These are phyloP conservation scores for Chymomyza fuscimana DNA, from an alignment of 2,888 invertebrate species.

Conservation along the genomic window DNA sequence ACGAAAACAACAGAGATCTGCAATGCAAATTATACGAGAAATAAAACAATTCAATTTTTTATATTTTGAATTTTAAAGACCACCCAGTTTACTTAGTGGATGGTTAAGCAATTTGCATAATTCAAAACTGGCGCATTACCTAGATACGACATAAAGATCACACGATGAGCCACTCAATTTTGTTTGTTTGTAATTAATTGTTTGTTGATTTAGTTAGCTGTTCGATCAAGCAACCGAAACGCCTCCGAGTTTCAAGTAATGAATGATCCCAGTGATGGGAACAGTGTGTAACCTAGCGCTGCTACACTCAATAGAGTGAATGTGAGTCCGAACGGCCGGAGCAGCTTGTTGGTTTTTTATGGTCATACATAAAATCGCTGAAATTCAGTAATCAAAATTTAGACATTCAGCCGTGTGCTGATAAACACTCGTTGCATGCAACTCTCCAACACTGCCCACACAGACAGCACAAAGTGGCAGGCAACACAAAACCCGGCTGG, in stretches of 20 bases:
- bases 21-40: conserved; percentile 55
- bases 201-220: conserved; percentile 70
- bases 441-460: conserved; percentile 63
- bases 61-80: conserved; percentile 33
- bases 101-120: conserved; percentile 61
- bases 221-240: conserved; percentile 49
- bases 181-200: conserved; percentile 60
- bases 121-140: conserved; percentile 22
- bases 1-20: conserved; percentile 36
- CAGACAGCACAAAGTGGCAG: conserved; percentile 45
- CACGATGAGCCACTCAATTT: conserved; percentile 30
- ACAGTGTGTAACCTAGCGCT: not conserved
- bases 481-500: conserved; percentile 20
- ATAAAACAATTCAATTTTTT: conserved; percentile 17
- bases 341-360: conserved; percentile 48
- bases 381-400: conserved; percentile 74
- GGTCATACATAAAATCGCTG: conserved; percentile 67
- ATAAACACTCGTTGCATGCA: conserved; percentile 66
- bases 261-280: not conserved
- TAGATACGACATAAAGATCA: conserved; percentile 1
- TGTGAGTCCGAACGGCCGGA: not conserved
- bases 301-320: not conserved
- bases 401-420: conserved; percentile 62
- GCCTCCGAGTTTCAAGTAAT: conserved; percentile 51
- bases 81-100: conserved; percentile 47